These are phyloP conservation scores for Melanostoma mellinum DNA, from an alignment of 2,888 invertebrate species.

Conservation along the genomic window DNA sequence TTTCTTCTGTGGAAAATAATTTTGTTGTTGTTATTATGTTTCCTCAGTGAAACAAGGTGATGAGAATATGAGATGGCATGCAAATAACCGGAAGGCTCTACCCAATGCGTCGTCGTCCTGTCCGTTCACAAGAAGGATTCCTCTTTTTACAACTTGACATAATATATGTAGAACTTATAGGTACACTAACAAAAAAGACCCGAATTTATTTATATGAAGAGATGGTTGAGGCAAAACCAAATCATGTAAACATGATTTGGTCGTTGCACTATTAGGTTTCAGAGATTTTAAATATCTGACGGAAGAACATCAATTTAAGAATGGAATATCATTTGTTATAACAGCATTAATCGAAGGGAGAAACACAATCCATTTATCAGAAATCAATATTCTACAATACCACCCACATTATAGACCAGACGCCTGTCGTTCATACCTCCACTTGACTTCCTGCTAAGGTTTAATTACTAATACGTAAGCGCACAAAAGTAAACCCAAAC, in stretches of 20 bases:
- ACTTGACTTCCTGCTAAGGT: conserved; percentile 55
- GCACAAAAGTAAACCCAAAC: conserved; percentile 45
- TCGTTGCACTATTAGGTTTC: conserved; percentile 30
- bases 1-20: conserved; percentile 30
- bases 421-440: not conserved
- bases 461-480: conserved; percentile 59
- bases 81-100: conserved; percentile 65
- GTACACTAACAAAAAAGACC: conserved; percentile 1
- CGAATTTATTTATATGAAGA: not conserved
- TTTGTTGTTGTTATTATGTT: conserved; percentile 12
- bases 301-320: conserved; percentile 62
- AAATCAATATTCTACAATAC: conserved; percentile 22
- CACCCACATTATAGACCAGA: not conserved
- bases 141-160: conserved; percentile 20
- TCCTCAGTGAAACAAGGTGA: conserved; percentile 26
- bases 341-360: conserved; percentile 17
- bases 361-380: conserved; percentile 48
- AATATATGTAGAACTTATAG: not conserved
- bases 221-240: conserved; percentile 29
- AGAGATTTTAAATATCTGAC: conserved; percentile 41
- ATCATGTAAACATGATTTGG: conserved; percentile 37
- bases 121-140: conserved; percentile 50
- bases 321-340: conserved; percentile 57
- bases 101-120: conserved; percentile 12
- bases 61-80: conserved; percentile 54